Evolutionary conservation across 2,797 vertebrate species (phyloP).

Genomic region (Pangasius djambal): DNA sequence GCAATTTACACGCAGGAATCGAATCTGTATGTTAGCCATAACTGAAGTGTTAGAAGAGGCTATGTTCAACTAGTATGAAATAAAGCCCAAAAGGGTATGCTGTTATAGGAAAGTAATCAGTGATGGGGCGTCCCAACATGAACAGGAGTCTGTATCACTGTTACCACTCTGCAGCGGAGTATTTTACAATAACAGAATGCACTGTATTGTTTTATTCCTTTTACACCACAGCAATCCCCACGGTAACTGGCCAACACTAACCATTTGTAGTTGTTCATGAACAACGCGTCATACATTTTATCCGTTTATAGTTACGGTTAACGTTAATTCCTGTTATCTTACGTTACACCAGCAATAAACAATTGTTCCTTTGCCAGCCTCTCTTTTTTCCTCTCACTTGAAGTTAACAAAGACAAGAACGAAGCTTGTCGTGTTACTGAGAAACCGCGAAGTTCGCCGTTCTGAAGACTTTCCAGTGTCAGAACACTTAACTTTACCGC

Average conservation of each 20-base stretch:
- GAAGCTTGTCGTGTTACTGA: not conserved
- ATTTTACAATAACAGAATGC: not conserved
- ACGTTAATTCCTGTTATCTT: not conserved
- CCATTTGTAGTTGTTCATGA: not conserved
- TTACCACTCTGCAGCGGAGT: not conserved
- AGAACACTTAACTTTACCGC: not conserved
- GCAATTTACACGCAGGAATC: not conserved
- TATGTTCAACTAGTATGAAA: not conserved
- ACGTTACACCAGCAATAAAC: not conserved
- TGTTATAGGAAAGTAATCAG: not conserved
- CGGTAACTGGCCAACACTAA: not conserved
- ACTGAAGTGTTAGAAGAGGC: not conserved
- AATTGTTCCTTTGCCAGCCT: not conserved
- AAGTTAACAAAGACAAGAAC: not conserved
- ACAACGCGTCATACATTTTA: not conserved
- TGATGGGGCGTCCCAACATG: not conserved
- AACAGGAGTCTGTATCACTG: not conserved
- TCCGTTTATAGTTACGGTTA: not conserved
- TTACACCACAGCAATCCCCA: not conserved
- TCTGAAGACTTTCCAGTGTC: not conserved
- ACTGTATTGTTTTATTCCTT: not conserved
- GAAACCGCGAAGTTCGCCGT: not conserved
- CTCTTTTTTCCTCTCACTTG: not conserved
- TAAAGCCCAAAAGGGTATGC: not conserved
- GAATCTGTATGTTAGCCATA: not conserved